Base-by-base conservation (phyloP, 2,888 invertebrate genomes). In the Oxystoma pomonae region DNA sequence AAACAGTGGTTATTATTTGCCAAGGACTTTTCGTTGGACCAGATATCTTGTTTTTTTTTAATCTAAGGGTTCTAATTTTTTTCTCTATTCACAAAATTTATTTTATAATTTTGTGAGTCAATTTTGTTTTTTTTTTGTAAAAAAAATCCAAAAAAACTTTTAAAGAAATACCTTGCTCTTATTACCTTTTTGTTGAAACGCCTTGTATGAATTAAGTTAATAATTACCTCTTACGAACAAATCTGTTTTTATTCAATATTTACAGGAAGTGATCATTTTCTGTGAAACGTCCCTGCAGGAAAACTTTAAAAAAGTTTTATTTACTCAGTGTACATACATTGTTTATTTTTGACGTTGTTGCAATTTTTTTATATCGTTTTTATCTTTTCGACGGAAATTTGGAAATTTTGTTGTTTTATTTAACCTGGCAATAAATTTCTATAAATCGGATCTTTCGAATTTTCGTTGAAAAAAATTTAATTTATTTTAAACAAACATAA, bases 231-330 rank as follows among this genome's bases (percentile, higher is more conserved):
- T 35, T 35, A 35, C 35, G 35, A 35, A 35, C 35, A 35, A 35
- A 35, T n/a, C 3, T 35, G 35, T 35, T 35, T 35, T 12, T 35
- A 35, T 7, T 35, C 3, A 35, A 35, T n/a, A n/a, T n/a, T n/a
- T n/a, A n/a, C n/a, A n/a, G n/a, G n/a, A n/a, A n/a, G n/a, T n/a
- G n/a, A n/a, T n/a, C n/a, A n/a, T n/a, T n/a, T n/a, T n/a, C n/a
- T n/a, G n/a, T n/a, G n/a, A n/a, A n/a, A n/a, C n/a, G 3, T 7
- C 35, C 35, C 35, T 35, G 35, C 12, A 35, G 3, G 12, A 35
- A 35, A 35, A 35, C 35, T 35, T 72, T 73, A 22, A 53, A 53
- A 59, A 53, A 53, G 52, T 53, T 59, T 52, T 59, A 59, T 59
- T 59, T 59, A 59, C 53, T 51, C 53, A 59, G 59, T 59, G 59